phyloP scores from a whole-genome alignment of 2,113 vertebrate species.

The Thymallus thymallus region DNA sequence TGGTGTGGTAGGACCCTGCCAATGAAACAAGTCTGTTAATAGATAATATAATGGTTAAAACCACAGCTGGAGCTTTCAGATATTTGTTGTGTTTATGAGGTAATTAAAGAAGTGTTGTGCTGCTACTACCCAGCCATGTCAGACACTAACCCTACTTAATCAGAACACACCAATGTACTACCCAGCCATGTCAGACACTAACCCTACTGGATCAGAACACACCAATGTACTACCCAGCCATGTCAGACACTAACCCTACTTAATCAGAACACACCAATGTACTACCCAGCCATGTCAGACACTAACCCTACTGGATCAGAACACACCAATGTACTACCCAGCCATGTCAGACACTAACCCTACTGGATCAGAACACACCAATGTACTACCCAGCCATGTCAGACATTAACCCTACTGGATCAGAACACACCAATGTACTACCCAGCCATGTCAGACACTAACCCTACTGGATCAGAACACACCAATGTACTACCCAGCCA shows the following conservation, averaged over 20 bases:
- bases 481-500: constrained; percentile 10
- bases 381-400: constrained; percentile 13
- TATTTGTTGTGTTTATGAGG: constrained; percentile 35
- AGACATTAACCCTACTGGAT: constrained; percentile 6
- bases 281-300: constrained; percentile 15
- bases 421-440: neutral
- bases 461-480: neutral
- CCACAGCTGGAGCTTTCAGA: neutral
- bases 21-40: constrained; percentile 34
- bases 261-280: neutral
- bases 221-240: no score
- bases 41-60: constrained; percentile 24
- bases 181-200: neutral
- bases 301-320: constrained; percentile 1
- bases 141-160: constrained; percentile 4
- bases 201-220: neutral
- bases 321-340: no score
- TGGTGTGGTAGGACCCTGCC: constrained; percentile 2
- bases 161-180: neutral
- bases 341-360: neutral
- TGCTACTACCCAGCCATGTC: constrained; percentile 20
- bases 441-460: neutral
- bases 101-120: constrained; percentile 26
- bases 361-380: neutral
- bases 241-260: neutral